phyloP scores from a whole-genome alignment of 2,888 invertebrate species.

The Endotricha flammealis region DNA sequence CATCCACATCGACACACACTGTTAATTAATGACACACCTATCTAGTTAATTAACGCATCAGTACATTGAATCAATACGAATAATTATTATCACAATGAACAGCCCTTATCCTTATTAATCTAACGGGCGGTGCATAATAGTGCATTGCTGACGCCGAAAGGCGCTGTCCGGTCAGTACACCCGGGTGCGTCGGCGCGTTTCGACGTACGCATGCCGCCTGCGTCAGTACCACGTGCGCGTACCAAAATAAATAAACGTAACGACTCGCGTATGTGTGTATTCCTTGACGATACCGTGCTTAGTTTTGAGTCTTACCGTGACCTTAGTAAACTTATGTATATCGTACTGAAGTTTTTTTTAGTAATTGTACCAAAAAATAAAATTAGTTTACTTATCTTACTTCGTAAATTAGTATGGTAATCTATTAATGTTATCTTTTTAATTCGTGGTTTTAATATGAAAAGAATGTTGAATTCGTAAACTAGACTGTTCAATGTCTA shows the following conservation, averaged over 20 bases:
- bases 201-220: conserved; percentile 39
- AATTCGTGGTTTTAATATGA: too few relatives aligned
- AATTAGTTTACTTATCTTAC: too few relatives aligned
- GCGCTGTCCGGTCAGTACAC: conserved; percentile 72
- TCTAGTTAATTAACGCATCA: too few relatives aligned
- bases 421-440: too few relatives aligned
- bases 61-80: conserved; percentile 12
- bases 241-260: conserved; percentile 47
- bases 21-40: too few relatives aligned
- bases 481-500: too few relatives aligned
- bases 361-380: too few relatives aligned
- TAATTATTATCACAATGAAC: conserved; percentile 19
- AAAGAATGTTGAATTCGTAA: too few relatives aligned
- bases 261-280: conserved; percentile 24
- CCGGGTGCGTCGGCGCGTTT: conserved; percentile 61
- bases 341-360: too few relatives aligned
- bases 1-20: too few relatives aligned
- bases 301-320: neutral
- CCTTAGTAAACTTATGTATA: too few relatives aligned
- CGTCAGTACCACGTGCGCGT: conserved; percentile 42
- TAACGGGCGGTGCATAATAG: conserved; percentile 54
- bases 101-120: conserved; percentile 51
- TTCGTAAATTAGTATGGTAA: too few relatives aligned
- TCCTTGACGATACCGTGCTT: conserved; percentile 3
- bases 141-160: conserved; percentile 52